These are phyloP conservation scores for Philhelius pedissequus DNA, from an alignment of 2,888 invertebrate genomes.

Conservation along the genomic window DNA sequence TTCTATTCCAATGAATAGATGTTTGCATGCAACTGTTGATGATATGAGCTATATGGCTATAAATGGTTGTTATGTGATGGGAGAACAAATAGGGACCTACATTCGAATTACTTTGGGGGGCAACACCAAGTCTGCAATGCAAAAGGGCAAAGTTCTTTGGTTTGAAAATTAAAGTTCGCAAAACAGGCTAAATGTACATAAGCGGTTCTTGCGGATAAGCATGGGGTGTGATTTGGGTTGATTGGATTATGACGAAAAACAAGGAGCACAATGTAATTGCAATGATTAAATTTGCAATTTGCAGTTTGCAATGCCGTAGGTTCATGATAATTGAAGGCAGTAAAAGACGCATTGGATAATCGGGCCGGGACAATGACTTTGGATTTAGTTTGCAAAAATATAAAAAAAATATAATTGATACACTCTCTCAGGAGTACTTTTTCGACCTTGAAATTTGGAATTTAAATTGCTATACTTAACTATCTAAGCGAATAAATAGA, in stretches of 20 bases:
- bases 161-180: neutral
- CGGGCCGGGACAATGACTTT: conserved; percentile 25
- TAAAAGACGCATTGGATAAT: conserved; percentile 4
- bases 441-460: no score
- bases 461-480: no score
- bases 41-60: neutral
- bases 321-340: neutral
- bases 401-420: no score
- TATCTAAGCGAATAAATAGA: no score
- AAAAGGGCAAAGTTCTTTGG: neutral
- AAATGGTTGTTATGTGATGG: neutral
- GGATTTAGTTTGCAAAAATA: neutral
- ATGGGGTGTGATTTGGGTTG: conserved; percentile 56
- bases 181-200: neutral
- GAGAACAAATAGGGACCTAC: neutral
- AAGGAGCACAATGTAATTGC: conserved; percentile 1
- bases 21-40: neutral
- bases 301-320: neutral
- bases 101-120: neutral
- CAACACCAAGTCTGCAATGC: neutral
- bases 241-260: conserved; percentile 33
- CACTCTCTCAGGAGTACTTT: no score
- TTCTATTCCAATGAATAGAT: neutral
- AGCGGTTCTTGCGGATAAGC: neutral
- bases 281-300: conserved; percentile 18